Evolutionary conservation across 2,888 invertebrate genomes (phyloP).

Genomic region (Anticlea derivata): DNA sequence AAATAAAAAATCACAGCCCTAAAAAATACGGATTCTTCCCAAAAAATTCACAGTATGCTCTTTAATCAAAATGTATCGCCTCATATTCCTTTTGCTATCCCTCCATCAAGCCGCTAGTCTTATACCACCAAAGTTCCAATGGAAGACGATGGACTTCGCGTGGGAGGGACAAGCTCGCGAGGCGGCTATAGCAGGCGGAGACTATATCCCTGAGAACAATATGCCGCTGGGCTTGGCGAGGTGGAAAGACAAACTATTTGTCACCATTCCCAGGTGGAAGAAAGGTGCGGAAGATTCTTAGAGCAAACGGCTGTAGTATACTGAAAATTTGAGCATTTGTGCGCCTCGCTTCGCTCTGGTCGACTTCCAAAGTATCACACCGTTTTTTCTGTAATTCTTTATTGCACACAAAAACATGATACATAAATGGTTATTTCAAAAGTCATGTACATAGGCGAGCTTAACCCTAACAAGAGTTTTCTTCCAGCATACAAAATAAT

Average conservation of each 20-base stretch:
- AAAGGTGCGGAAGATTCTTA: constrained; percentile 78
- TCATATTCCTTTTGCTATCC: constrained; percentile 31
- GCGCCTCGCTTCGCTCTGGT: no score
- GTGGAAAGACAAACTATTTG: constrained; percentile 87
- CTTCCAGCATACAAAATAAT: no score
- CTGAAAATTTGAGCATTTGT: no score
- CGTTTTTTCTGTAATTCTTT: no score
- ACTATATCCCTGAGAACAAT: constrained; percentile 86
- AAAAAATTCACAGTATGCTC: no score
- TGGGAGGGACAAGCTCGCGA: constrained; percentile 83
- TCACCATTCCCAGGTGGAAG: constrained; percentile 88
- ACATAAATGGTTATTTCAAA: no score
- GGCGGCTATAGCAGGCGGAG: constrained; percentile 77
- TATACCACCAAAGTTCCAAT: constrained; percentile 73
- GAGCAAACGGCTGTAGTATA: no score
- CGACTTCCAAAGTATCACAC: no score
- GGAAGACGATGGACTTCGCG: constrained; percentile 86
- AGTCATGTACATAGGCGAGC: no score
- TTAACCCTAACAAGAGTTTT: no score
- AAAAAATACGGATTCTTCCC: no score
- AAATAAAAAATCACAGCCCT: neutral
- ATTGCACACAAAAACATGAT: no score
- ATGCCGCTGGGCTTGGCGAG: constrained; percentile 87
- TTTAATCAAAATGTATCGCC: constrained; percentile 33
- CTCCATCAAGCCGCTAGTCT: constrained; percentile 36